phyloP scores from a whole-genome alignment of 1,140 invertebrate genomes.

The Meteorus sp. region DNA sequence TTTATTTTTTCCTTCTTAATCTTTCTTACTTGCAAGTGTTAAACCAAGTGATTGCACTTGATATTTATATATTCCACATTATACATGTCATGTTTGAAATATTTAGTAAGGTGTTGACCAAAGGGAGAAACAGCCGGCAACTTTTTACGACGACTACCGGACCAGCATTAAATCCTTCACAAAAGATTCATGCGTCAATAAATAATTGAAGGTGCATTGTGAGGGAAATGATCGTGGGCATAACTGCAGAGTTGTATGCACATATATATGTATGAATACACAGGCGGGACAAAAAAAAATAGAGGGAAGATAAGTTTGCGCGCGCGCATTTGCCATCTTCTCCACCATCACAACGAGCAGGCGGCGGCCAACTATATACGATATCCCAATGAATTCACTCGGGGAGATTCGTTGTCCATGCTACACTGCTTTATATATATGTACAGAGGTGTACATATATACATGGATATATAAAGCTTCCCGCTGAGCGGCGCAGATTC shows the following conservation, averaged over 20 bases:
- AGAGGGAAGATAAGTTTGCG: no score
- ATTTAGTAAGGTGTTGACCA: constrained; percentile 26
- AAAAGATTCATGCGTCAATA: constrained; percentile 31
- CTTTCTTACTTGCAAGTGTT: no score
- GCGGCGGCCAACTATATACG: no score
- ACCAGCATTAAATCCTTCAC: constrained; percentile 30
- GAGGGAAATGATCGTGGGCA: constrained; percentile 1
- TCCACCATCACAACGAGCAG: no score
- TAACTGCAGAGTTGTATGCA: no score
- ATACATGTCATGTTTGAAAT: constrained; percentile 9
- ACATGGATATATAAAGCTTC: constrained; percentile 19
- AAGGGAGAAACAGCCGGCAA: constrained; percentile 20
- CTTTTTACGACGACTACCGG: constrained; percentile 31
- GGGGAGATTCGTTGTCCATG: neutral
- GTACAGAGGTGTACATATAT: no score
- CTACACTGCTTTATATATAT: no score
- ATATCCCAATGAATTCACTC: constrained; percentile 28
- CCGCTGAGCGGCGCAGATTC: constrained; percentile 33
- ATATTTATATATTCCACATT: constrained; percentile 3
- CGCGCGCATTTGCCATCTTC: no score
- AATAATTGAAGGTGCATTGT: constrained; percentile 32
- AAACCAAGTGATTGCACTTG: no score
- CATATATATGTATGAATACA: no score
- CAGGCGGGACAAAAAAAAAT: no score
- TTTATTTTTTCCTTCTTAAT: no score